A percentile compares a stretch with the other conserved stretches of the same genome.
phyloP scores from a whole-genome alignment of 2,888 invertebrate species.

The Dasysyrphus albostriatus region DNA sequence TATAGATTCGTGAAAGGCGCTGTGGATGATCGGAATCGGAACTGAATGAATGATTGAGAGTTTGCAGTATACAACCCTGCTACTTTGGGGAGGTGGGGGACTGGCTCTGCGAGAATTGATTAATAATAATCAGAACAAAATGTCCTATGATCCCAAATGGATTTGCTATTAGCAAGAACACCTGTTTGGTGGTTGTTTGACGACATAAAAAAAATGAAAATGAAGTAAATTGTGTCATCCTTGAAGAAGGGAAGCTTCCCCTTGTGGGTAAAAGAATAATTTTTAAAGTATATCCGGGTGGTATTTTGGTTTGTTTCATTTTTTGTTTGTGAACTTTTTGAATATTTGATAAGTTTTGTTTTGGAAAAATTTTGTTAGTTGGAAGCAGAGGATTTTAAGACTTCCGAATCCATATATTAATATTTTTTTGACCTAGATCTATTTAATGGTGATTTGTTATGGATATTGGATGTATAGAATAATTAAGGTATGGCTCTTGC shows the following conservation, averaged over 20 bases:
- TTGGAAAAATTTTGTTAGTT: slow-evolving; percentile 31
- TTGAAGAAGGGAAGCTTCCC: slow-evolving; percentile 27
- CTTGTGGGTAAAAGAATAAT: neutral
- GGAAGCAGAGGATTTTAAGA: slow-evolving; percentile 24
- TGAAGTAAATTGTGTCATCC: slow-evolving; percentile 44
- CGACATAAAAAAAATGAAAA: slow-evolving; percentile 20
- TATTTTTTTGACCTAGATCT: neutral
- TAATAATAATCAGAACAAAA: slow-evolving; percentile 65
- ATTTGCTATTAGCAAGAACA: slow-evolving; percentile 60
- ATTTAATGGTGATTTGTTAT: too few relatives aligned
- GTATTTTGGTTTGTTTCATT: slow-evolving; percentile 6
- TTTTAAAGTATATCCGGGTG: slow-evolving; percentile 31
- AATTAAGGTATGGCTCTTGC: too few relatives aligned
- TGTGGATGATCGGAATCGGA: slow-evolving; percentile 19
- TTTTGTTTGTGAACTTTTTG: slow-evolving; percentile 41
- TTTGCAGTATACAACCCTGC: slow-evolving; percentile 1
- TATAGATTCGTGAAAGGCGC: slow-evolving; percentile 29
- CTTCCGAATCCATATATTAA: slow-evolving; percentile 56
- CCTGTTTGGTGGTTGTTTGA: slow-evolving; percentile 66
- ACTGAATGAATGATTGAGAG: slow-evolving; percentile 39
- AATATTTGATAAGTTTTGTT: slow-evolving; percentile 63
- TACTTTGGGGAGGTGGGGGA: slow-evolving; percentile 9
- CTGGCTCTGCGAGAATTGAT: slow-evolving; percentile 41
- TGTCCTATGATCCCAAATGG: slow-evolving; percentile 60
- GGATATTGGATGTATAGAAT: too few relatives aligned